Evolutionary conservation across 2,888 invertebrate genomes (phyloP).

Genomic region (Protophormia terraenovae): DNA sequence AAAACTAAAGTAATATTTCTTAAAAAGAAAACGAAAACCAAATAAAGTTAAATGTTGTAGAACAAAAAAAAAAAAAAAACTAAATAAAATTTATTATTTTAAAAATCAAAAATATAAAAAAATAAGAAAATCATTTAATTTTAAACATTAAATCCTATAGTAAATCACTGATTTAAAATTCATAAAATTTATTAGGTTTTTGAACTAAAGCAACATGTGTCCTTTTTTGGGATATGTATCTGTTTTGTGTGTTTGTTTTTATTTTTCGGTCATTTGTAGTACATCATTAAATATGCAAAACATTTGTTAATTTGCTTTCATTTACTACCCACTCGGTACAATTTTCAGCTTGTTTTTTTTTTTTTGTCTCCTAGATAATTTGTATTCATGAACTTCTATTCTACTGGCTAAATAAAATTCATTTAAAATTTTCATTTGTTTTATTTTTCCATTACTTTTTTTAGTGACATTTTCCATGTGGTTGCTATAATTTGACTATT

Average conservation of each 20-base stretch:
- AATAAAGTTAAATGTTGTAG: no score
- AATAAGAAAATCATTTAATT: conserved; percentile 36
- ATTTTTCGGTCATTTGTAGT: conserved; percentile 48
- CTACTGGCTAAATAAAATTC: background rate
- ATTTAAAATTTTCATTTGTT: conserved; percentile 29
- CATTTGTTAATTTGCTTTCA: conserved; percentile 69
- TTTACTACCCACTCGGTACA: conserved; percentile 16
- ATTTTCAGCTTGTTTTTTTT: background rate
- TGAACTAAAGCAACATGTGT: conserved; percentile 57
- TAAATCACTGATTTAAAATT: conserved; percentile 42
- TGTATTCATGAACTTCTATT: conserved; percentile 46
- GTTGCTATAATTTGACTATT: conserved; percentile 43
- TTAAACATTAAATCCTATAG: conserved; percentile 25
- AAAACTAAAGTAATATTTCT: conserved; percentile 55
- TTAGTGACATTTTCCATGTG: conserved; percentile 7
- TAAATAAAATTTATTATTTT: conserved; percentile 40
- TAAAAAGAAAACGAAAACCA: background rate
- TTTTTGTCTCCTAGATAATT: background rate
- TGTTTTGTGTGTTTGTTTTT: background rate
- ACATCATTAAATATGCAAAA: conserved; percentile 69
- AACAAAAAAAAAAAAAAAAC: background rate
- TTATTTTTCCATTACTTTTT: background rate
- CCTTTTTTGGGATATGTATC: conserved; percentile 18
- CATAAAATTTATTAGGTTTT: conserved; percentile 34
- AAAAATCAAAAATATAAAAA: conserved; percentile 32